Conservation (phyloP, 2,113 vertebrate genomes). For the Bothrops jararaca region DNA sequence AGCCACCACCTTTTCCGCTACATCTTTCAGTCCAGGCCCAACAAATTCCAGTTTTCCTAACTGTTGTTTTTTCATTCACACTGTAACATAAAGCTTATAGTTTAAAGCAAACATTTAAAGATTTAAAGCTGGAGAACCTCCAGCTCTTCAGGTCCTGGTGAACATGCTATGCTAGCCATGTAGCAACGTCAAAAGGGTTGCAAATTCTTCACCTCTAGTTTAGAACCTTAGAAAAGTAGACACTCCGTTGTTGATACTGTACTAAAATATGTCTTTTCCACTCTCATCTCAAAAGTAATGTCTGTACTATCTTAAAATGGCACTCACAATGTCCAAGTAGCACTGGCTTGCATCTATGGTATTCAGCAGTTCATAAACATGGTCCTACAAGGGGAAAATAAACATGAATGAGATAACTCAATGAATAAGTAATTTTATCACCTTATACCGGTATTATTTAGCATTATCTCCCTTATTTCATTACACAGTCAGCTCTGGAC, state of each 20-base stretch:
- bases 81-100: background rate
- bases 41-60: background rate
- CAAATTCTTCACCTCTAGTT: background rate
- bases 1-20: background rate
- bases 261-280: background rate
- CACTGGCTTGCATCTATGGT: slow-evolving; percentile 90
- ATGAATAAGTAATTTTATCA: no score
- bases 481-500: background rate
- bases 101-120: background rate
- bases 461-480: background rate
- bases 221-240: background rate
- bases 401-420: background rate
- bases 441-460: background rate
- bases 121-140: no score
- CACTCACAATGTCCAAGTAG: slow-evolving; percentile 90
- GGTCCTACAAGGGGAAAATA: slow-evolving; percentile 73
- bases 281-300: background rate
- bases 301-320: background rate
- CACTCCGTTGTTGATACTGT: no score
- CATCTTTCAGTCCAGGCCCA: background rate
- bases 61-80: background rate
- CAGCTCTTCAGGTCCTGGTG: background rate
- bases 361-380: slow-evolving; percentile 92
- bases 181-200: background rate
- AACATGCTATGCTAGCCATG: background rate